Conservation (phyloP, 2,888 invertebrate species). For the Ophion costatus region DNA sequence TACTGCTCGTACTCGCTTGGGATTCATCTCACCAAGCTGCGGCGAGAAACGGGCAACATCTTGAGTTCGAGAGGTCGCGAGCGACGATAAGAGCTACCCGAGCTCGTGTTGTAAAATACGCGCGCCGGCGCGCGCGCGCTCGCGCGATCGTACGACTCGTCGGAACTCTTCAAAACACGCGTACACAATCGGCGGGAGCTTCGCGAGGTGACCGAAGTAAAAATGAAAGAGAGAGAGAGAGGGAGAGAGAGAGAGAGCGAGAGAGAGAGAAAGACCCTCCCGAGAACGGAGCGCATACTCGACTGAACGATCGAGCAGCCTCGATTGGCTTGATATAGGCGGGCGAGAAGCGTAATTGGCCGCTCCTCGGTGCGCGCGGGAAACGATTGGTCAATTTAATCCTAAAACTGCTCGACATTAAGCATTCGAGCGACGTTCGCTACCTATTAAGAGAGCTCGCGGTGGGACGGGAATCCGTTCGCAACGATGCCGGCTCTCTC, state of each 20-base stretch:
- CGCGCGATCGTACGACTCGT: not conserved
- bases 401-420: slow-evolving; percentile 82
- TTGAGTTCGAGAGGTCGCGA: slow-evolving; percentile 34
- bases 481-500: not conserved
- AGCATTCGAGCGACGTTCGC: slow-evolving; percentile 83
- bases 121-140: slow-evolving; percentile 17
- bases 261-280: slow-evolving; percentile 64
- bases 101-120: slow-evolving; percentile 5
- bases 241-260: no score
- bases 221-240: slow-evolving; percentile 6
- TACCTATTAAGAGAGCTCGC: slow-evolving; percentile 78
- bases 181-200: slow-evolving; percentile 11
- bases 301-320: slow-evolving; percentile 87
- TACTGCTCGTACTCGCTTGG: not conserved
- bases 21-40: not conserved
- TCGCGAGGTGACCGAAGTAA: not conserved
- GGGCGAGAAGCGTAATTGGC: slow-evolving; percentile 86
- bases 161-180: not conserved
- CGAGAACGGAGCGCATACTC: slow-evolving; percentile 84
- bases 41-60: not conserved
- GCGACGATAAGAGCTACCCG: not conserved
- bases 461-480: slow-evolving; percentile 5
- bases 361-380: slow-evolving; percentile 85
- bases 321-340: slow-evolving; percentile 89
- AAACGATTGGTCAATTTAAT: slow-evolving; percentile 84